phyloP scores from a whole-genome alignment of 2,888 invertebrate species.

The Hirtodrosophila histrioides region DNA sequence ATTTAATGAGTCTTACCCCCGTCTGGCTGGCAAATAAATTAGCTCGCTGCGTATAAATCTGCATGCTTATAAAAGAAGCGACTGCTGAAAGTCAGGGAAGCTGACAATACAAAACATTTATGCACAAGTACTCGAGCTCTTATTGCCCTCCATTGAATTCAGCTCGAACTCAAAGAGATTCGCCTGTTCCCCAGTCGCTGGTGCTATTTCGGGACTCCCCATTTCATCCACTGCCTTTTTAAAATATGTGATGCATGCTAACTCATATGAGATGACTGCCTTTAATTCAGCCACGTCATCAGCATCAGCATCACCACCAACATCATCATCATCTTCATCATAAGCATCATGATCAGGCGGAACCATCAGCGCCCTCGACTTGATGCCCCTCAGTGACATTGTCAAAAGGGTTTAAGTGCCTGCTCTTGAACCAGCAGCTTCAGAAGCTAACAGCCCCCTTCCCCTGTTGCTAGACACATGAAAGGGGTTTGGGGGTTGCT shows the following conservation, averaged over 20 bases:
- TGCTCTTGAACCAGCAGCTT: conserved; percentile 62
- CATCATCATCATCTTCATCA: conserved; percentile 57
- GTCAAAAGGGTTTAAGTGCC: conserved; percentile 79
- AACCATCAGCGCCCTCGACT: conserved; percentile 57
- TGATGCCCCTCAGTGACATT: conserved; percentile 73
- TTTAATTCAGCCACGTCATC: conserved; percentile 69
- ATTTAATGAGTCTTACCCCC: conserved; percentile 58
- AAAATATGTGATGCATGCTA: conserved; percentile 26
- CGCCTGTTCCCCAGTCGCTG: background rate
- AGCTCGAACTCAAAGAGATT: conserved; percentile 43
- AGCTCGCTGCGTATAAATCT: conserved; percentile 28
- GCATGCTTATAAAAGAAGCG: conserved; percentile 3
- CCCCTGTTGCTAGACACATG: conserved; percentile 54
- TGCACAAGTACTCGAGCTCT: conserved; percentile 47
- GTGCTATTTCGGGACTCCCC: conserved; percentile 44
- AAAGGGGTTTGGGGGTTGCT: conserved; percentile 7
- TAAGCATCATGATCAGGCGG: conserved; percentile 45
- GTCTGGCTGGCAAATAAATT: conserved; percentile 42
- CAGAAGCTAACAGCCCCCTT: conserved; percentile 60
- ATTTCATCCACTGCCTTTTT: conserved; percentile 37
- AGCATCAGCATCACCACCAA: conserved; percentile 42
- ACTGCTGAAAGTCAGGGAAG: conserved; percentile 34
- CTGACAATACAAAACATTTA: conserved; percentile 41
- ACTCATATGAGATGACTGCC: conserved; percentile 51
- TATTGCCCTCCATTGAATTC: conserved; percentile 56